phyloP scores from a whole-genome alignment of 1,140 invertebrate species.

The Nymphalis io region DNA sequence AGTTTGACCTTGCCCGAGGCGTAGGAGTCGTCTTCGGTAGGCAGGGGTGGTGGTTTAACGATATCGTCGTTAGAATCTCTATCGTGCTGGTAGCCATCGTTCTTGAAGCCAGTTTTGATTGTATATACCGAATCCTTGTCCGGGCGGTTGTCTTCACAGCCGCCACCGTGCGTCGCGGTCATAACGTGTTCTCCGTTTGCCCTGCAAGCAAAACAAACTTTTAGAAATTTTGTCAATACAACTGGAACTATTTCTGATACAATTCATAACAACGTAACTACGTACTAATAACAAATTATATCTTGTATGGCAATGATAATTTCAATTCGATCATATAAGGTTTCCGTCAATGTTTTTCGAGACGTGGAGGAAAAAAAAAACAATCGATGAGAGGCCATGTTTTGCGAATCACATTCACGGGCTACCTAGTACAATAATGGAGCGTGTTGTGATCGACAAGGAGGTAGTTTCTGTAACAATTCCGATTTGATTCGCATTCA shows the following conservation, averaged over 20 bases:
- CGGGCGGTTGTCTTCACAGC: constrained; percentile 74
- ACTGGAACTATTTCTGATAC: not conserved
- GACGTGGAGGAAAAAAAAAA: constrained; percentile 14
- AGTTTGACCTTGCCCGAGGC: constrained; percentile 88
- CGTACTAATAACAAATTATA: not conserved
- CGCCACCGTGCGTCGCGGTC: constrained; percentile 75
- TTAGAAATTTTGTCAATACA: not conserved
- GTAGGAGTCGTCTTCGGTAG: constrained; percentile 83
- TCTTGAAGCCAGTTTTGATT: constrained; percentile 82
- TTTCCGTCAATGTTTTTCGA: constrained; percentile 1
- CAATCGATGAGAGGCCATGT: constrained; percentile 15
- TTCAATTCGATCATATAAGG: not conserved
- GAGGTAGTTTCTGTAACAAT: constrained; percentile 54
- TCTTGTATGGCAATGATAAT: not conserved
- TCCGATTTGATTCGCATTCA: constrained; percentile 55
- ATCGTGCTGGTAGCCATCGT: constrained; percentile 85
- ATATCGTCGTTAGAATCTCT: constrained; percentile 79
- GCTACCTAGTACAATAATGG: constrained; percentile 28
- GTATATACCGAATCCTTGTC: constrained; percentile 69
- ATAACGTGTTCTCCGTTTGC: constrained; percentile 68
- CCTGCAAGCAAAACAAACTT: constrained; percentile 50
- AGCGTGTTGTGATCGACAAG: constrained; percentile 32
- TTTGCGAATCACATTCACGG: constrained; percentile 7
- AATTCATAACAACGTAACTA: not conserved
- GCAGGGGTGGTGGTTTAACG: constrained; percentile 84